Base-by-base conservation (phyloP, 2,888 invertebrate species). In the Podabrus alpinus region DNA sequence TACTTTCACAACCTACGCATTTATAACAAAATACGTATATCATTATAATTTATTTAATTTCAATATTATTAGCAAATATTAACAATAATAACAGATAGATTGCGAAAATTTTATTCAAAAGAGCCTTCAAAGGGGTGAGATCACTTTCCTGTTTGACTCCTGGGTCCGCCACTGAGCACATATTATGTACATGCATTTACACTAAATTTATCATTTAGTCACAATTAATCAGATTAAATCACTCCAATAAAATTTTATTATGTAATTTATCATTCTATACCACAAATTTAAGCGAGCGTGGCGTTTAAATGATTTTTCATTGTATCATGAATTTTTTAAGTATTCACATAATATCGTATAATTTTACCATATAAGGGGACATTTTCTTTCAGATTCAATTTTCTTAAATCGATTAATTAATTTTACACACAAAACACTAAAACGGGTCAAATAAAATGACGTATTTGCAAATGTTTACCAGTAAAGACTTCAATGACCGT, bases 391-490 rank as follows among this genome's bases (percentile, higher is more conserved):
- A n/a, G 45, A 45, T 45, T 45, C 7, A n/a, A 45, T 45, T 45
- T 45, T 29, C n/a, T 45, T 5, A 7, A 45, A n/a, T 7, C n/a
- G 9, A n/a, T 45, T n/a, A 45, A 45, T 64, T 64, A 64, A 64
- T 64, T 19, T 16, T n/a, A 13, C 13, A 19, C 19, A 15, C n/a
- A 19, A 71, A 71, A 66, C 66, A 17, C 24, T 59, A 64, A 66
- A 66, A 66, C 71, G 66, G 71, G 66, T 64, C 71, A 71, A 24
- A 66, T 66, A 59, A 45, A 45, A 66, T 71, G 71, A 71, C 71
- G 71, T 71, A 71, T 71, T 62, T 59, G 66, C 66, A 59, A 71
- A 66, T 71, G 71, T 71, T 71, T 71, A 66, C 21, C 15, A 16
- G 71, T 25, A 71, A 67, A 67, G 67, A 19, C 25, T 21, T 16